These are phyloP conservation scores for Proales similis DNA, from an alignment of 1,140 invertebrate species.

Conservation along the genomic window DNA sequence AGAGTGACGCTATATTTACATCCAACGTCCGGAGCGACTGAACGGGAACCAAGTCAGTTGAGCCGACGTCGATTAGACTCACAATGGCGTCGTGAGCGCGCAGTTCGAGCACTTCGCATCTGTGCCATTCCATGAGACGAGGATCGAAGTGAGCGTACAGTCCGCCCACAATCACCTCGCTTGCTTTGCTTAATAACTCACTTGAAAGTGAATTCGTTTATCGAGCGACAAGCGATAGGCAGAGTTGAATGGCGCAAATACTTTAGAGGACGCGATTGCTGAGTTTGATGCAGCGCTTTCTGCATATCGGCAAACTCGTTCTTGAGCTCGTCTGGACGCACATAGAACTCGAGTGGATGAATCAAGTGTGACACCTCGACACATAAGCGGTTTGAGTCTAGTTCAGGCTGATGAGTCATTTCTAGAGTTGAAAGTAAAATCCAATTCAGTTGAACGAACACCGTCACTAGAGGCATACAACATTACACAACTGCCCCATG, in stretches of 20 bases:
- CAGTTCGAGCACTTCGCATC: background rate
- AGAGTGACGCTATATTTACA: too few species aligned
- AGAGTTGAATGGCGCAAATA: background rate
- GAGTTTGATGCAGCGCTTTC: background rate
- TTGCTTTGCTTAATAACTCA: too few species aligned
- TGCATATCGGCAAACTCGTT: constrained; percentile 22
- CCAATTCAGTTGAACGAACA: too few species aligned
- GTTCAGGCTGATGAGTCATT: too few species aligned
- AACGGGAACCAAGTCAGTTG: constrained; percentile 1
- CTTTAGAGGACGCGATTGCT: background rate
- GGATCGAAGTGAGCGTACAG: constrained; percentile 9
- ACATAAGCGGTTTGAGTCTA: constrained; percentile 13
- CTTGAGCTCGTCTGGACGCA: constrained; percentile 27
- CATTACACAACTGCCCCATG: too few species aligned
- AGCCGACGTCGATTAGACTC: constrained; percentile 6
- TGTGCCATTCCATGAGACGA: constrained; percentile 22
- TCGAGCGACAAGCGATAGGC: background rate
- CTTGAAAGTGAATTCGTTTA: background rate
- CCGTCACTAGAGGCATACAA: too few species aligned
- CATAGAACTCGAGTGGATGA: constrained; percentile 19
- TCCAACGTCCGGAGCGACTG: too few species aligned
- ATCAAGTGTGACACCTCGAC: constrained; percentile 2
- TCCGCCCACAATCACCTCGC: background rate
- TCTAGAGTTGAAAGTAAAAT: too few species aligned
- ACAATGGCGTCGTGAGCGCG: constrained; percentile 7